These are phyloP conservation scores for Drosophila carrolli DNA, from an alignment of 1,140 invertebrate species.

Conservation along the genomic window DNA sequence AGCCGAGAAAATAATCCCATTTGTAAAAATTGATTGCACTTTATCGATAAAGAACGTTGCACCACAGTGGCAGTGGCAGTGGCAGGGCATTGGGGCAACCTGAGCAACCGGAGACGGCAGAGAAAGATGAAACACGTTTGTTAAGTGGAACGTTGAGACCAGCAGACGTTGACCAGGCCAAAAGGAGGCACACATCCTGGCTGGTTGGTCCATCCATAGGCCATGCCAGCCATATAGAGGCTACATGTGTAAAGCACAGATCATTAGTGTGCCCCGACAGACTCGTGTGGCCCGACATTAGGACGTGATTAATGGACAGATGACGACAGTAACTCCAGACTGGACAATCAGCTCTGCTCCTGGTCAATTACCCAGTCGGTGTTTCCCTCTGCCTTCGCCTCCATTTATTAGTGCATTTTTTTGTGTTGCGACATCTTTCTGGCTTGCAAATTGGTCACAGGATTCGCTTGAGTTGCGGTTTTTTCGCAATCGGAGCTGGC, in stretches of 20 bases:
- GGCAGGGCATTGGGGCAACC: neutral
- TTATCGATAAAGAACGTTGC: slow-evolving; percentile 76
- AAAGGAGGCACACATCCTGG: slow-evolving; percentile 37
- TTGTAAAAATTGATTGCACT: slow-evolving; percentile 83
- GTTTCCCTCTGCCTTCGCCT: slow-evolving; percentile 19
- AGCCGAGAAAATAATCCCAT: slow-evolving; percentile 76
- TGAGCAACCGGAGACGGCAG: slow-evolving; percentile 7
- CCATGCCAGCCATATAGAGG: slow-evolving; percentile 23
- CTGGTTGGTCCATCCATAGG: slow-evolving; percentile 54
- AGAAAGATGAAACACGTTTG: slow-evolving; percentile 63
- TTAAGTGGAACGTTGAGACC: slow-evolving; percentile 52
- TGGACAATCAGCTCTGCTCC: slow-evolving; percentile 52
- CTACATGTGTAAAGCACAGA: slow-evolving; percentile 76
- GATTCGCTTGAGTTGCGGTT: slow-evolving; percentile 73
- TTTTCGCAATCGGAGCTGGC: slow-evolving; percentile 17
- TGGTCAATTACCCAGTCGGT: slow-evolving; percentile 55
- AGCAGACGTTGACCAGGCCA: slow-evolving; percentile 46
- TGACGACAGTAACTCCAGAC: slow-evolving; percentile 42
- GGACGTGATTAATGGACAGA: slow-evolving; percentile 69
- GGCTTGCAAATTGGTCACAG: slow-evolving; percentile 71
- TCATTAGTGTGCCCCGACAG: slow-evolving; percentile 72
- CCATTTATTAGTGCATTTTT: slow-evolving; percentile 35
- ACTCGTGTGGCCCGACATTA: slow-evolving; percentile 61
- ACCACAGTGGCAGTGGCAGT: slow-evolving; percentile 12
- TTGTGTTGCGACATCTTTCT: slow-evolving; percentile 31